Percentiles rank a stretch among this genome's conserved stretches.
Conservation (phyloP, 2,888 invertebrate species). For the Pachliopta kotzebuea region DNA sequence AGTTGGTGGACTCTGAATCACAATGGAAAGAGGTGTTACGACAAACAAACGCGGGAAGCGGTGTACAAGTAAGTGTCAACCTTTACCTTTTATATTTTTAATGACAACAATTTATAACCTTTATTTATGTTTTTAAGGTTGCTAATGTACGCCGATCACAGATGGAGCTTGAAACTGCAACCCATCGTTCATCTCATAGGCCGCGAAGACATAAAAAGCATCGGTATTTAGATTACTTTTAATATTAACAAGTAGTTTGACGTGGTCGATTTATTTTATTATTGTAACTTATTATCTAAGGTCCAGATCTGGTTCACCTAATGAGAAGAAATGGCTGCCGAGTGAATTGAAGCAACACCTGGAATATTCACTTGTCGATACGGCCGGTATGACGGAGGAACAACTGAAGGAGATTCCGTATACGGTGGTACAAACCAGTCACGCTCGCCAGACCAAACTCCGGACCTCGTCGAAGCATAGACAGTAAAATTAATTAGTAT, state of each 20-base stretch:
- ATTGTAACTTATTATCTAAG: conserved; percentile 41
- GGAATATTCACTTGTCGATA: conserved; percentile 93
- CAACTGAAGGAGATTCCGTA: conserved; percentile 94
- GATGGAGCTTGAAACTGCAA: conserved; percentile 70
- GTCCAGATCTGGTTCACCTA: conserved; percentile 85
- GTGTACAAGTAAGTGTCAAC: conserved; percentile 64
- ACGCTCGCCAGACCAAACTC: conserved; percentile 81
- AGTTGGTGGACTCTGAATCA: conserved; percentile 91
- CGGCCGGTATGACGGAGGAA: conserved; percentile 92
- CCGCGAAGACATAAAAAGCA: conserved; percentile 82
- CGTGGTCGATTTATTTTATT: not conserved
- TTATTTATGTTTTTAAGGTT: conserved; percentile 68
- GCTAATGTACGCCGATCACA: conserved; percentile 84
- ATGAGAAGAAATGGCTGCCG: conserved; percentile 86
- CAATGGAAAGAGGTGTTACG: conserved; percentile 95
- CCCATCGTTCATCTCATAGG: conserved; percentile 81
- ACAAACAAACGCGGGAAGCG: conserved; percentile 80
- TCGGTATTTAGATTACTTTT: conserved; percentile 66
- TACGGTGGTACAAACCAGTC: conserved; percentile 89
- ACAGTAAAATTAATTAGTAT: conserved; percentile 50
- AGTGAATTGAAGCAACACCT: conserved; percentile 91
- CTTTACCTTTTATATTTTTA: not conserved
- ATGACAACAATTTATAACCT: not conserved
- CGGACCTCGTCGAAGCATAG: conserved; percentile 68
- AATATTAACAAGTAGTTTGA: not conserved